These are phyloP conservation scores for Drosophila neotestacea DNA, from an alignment of 2,888 invertebrate genomes.

Conservation along the genomic window DNA sequence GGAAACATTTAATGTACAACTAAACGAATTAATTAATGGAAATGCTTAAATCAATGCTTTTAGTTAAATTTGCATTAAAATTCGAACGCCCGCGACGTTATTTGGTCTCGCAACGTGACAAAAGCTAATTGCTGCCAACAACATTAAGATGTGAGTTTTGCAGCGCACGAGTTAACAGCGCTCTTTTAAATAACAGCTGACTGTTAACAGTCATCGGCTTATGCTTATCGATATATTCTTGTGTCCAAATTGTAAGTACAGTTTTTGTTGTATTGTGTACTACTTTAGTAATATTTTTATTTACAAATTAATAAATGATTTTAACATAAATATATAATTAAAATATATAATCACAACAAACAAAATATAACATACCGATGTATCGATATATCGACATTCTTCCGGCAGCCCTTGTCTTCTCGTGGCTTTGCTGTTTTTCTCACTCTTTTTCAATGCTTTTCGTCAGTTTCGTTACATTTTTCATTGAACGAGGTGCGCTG, in stretches of 20 bases:
- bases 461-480: slow-evolving; percentile 27
- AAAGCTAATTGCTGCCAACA: slow-evolving; percentile 4
- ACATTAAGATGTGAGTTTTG: background rate
- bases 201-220: background rate
- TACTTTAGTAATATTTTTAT: too few relatives aligned
- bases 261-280: too few relatives aligned
- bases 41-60: too few relatives aligned
- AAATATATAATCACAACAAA: too few relatives aligned
- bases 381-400: slow-evolving; percentile 22
- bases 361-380: too few relatives aligned
- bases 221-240: background rate
- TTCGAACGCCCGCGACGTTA: background rate
- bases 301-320: too few relatives aligned
- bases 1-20: background rate
- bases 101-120: background rate
- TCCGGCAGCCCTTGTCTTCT: slow-evolving; percentile 13
- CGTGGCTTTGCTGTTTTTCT: slow-evolving; percentile 12
- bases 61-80: background rate
- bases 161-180: background rate
- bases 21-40: background rate
- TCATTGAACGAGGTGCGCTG: slow-evolving; percentile 7
- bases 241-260: too few relatives aligned
- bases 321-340: too few relatives aligned
- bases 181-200: background rate
- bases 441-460: slow-evolving; percentile 12